phyloP scores from a whole-genome alignment of 2,113 vertebrate genomes.

The Myiopsitta monachus region DNA sequence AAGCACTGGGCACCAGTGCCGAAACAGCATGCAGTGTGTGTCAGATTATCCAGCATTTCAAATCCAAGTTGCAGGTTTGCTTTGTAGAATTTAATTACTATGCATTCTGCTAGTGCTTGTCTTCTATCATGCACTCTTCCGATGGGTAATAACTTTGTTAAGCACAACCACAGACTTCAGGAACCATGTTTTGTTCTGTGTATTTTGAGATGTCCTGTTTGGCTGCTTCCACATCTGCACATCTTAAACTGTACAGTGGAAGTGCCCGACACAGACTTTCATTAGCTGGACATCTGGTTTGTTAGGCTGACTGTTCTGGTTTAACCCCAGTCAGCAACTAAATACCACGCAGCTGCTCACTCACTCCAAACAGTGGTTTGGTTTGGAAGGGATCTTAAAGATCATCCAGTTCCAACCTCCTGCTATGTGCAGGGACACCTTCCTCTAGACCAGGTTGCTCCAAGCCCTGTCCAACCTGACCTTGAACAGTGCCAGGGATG shows the following conservation, averaged over 20 bases:
- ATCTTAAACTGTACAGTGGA: not conserved
- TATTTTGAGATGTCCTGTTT: not conserved
- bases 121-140: not conserved
- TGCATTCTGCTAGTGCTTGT: not conserved
- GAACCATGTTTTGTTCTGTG: fast-evolving
- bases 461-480: not conserved
- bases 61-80: fast-evolving
- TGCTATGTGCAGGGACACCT: not conserved
- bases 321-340: not conserved
- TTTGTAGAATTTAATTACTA: not conserved
- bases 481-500: not conserved
- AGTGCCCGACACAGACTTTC: not conserved
- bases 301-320: not conserved
- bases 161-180: not conserved
- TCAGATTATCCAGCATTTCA: not conserved
- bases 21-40: not conserved
- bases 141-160: not conserved
- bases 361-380: not conserved
- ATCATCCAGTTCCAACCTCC: fast-evolving
- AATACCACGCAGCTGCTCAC: not conserved
- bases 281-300: not conserved
- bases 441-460: not conserved
- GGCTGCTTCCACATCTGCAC: not conserved
- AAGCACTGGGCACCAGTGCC: not conserved
- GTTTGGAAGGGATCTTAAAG: not conserved